Conservation (phyloP, 2,888 invertebrate species). For the Polydrusus cervinus region DNA sequence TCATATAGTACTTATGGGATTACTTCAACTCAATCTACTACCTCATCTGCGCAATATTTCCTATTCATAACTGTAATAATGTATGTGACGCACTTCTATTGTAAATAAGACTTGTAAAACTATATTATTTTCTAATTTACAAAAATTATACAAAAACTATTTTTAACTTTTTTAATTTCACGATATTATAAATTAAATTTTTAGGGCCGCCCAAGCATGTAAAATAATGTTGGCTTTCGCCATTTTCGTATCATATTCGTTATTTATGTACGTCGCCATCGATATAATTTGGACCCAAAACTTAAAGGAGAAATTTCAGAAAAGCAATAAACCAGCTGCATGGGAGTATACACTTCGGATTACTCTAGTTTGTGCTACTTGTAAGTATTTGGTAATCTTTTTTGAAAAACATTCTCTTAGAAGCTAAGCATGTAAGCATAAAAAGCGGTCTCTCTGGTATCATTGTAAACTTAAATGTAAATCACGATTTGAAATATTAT, state of each 20-base stretch:
- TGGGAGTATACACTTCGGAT: conserved; percentile 88
- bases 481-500: too few relatives aligned
- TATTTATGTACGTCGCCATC: conserved; percentile 96
- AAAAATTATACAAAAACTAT: neutral
- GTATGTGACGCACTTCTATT: neutral
- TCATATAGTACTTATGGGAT: too few relatives aligned
- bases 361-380: conserved; percentile 84
- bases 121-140: too few relatives aligned
- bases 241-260: conserved; percentile 92
- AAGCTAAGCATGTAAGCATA: too few relatives aligned
- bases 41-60: too few relatives aligned
- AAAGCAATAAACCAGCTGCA: conserved; percentile 75
- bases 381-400: conserved; percentile 78
- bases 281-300: conserved; percentile 93
- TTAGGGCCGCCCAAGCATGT: conserved; percentile 81
- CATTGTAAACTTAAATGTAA: too few relatives aligned
- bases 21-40: too few relatives aligned
- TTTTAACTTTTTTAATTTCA: neutral
- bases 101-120: neutral
- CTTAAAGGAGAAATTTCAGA: conserved; percentile 75
- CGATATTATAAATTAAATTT: too few relatives aligned
- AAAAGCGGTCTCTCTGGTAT: too few relatives aligned
- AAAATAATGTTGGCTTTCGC: conserved; percentile 83
- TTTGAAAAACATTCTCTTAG: conserved; percentile 45
- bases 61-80: neutral